Conservation (phyloP, 2,888 invertebrate genomes). For the Meganola albula region DNA sequence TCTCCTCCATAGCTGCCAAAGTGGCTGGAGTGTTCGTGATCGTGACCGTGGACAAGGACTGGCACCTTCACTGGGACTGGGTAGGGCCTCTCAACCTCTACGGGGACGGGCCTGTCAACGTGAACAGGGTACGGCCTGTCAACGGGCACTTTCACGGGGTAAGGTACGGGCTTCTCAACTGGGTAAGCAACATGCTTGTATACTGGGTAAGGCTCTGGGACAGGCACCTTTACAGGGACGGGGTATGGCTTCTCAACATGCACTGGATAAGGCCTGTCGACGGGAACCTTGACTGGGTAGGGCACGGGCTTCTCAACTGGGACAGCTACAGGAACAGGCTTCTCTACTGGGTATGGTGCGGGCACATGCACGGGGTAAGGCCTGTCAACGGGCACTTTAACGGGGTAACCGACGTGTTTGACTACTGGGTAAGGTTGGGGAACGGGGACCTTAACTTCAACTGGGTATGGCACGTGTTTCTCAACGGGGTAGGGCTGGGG, state of each 20-base stretch:
- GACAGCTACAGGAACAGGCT: conserved; percentile 78
- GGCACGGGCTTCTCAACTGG: conserved; percentile 82
- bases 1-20: conserved; percentile 40
- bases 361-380: conserved; percentile 84
- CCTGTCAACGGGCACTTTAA: conserved; percentile 83
- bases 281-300: conserved; percentile 79
- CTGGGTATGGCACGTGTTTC: conserved; percentile 84
- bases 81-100: conserved; percentile 74
- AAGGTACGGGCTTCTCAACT: conserved; percentile 78
- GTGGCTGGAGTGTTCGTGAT: conserved; percentile 34
- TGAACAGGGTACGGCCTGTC: conserved; percentile 82
- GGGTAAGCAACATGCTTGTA: conserved; percentile 81
- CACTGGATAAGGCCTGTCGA: conserved; percentile 80
- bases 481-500: conserved; percentile 88
- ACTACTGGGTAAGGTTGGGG: conserved; percentile 85
- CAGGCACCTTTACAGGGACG: conserved; percentile 76
- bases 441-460: conserved; percentile 84
- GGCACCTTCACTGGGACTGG: conserved; percentile 77
- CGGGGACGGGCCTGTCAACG: conserved; percentile 65
- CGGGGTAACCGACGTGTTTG: conserved; percentile 80
- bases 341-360: conserved; percentile 78
- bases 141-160: conserved; percentile 82
- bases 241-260: conserved; percentile 71
- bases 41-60: conserved; percentile 44
- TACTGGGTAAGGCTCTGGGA: conserved; percentile 79